Conservation (phyloP, 2,113 vertebrate species). For the Quiscalus mexicanus region DNA sequence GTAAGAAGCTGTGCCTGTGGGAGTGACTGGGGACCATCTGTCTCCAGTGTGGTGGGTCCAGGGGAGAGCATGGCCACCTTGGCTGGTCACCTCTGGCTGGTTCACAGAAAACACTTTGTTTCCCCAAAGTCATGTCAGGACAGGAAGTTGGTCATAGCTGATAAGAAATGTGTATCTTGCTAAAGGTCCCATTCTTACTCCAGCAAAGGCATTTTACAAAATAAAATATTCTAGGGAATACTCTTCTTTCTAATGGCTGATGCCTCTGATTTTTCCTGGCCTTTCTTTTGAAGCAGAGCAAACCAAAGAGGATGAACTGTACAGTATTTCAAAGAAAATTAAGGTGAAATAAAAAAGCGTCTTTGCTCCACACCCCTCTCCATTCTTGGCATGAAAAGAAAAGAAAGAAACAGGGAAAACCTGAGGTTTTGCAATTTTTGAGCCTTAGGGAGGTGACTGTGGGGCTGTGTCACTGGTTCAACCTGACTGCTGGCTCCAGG, state of each 20-base stretch:
- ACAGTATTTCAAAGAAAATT: background rate
- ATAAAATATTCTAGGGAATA: background rate
- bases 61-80: accelerated
- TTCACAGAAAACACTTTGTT: background rate
- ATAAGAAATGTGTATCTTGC: background rate
- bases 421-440: background rate
- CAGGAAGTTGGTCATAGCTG: background rate
- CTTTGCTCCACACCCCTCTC: background rate
- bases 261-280: background rate
- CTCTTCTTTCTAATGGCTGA: background rate
- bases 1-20: background rate
- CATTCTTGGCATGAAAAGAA: background rate
- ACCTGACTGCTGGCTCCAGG: background rate
- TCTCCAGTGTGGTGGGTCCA: accelerated
- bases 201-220: background rate
- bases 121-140: accelerated
- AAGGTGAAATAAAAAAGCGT: background rate
- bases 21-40: background rate
- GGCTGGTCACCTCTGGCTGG: accelerated
- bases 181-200: background rate
- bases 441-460: background rate
- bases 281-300: background rate
- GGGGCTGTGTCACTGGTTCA: background rate
- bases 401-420: background rate
- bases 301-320: background rate